Base-by-base conservation (phyloP, 2,113 vertebrate species). In the Ceyx melanurus region DNA sequence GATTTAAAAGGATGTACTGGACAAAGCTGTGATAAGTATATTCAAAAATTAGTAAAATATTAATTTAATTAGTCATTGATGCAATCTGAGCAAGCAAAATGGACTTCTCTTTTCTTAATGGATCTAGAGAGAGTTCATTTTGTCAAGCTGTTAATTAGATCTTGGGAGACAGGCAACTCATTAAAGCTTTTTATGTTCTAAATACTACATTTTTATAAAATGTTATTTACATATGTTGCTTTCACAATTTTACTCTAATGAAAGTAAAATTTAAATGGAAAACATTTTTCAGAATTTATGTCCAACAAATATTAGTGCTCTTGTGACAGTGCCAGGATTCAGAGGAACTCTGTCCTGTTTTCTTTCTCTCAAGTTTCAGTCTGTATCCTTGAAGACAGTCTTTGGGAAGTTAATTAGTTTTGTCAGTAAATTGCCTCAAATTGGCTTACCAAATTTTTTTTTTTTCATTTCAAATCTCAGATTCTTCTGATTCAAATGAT, bases 351-450 rank as follows among this genome's bases (percentile, higher is more conserved):
- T 14, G 7, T 25, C 13, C 70, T 75, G 15, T 83, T 94, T 70
- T 45, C 33, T 11, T 75, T 83, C 51, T 88, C 35, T 80, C 15
- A 50, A 51, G 58, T 93, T 91, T 89, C 21, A 67, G 53, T 54
- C 56, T 93, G 96, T 80, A 86, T 84, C 73, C 68, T 81, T 78
- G 33, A 93, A 94, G 23, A 88, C 23, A 64, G 8, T 54, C 82
- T 88, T 84, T 66, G 61, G 84, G 31, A 56, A 94, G 65, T 90
- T 96, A 95, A 93, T 95, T 95, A 91, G 65, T 81, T 96, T 96
- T 93, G 84, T 91, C 83, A 96, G 78, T 97, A 91, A 96, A 57
- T 73, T 93, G 73, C 37, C 60, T 93, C 61, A 93, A 96, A 94
- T 72, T 88, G 64, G 76, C 88, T 96, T 91, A 91, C 50, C 17